These are phyloP conservation scores for Biston betularia DNA, from an alignment of 2,888 invertebrate genomes.

Conservation along the genomic window DNA sequence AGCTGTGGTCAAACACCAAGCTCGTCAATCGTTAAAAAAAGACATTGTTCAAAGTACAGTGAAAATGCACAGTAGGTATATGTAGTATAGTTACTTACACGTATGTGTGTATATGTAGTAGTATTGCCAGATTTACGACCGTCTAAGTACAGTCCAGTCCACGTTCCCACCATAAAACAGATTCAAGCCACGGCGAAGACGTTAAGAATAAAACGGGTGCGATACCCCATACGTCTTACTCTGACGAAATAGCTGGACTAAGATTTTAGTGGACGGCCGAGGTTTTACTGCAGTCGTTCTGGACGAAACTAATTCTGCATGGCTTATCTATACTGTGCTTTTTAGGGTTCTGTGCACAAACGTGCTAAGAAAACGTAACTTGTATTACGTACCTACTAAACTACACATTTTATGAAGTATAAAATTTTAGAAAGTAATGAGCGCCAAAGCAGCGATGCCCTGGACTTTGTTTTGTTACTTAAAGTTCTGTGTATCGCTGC, in stretches of 20 bases:
- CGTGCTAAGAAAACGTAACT: neutral
- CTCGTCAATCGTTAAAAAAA: no score
- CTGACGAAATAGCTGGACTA: constrained; percentile 41
- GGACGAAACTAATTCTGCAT: constrained; percentile 14
- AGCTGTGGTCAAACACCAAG: no score
- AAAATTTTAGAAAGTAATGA: no score
- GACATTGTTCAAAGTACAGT: no score
- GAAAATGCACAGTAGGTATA: neutral
- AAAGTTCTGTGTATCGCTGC: no score
- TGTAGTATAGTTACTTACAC: neutral
- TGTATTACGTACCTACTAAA: neutral
- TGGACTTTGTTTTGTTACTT: no score
- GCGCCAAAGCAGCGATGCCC: no score
- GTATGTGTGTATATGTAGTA: constrained; percentile 42
- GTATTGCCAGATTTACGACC: constrained; percentile 60
- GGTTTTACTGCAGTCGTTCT: constrained; percentile 24
- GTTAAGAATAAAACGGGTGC: constrained; percentile 53
- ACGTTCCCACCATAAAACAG: constrained; percentile 80
- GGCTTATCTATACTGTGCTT: constrained; percentile 1
- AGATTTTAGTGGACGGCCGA: constrained; percentile 32
- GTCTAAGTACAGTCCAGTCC: constrained; percentile 62
- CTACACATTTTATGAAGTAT: no score
- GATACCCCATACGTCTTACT: constrained; percentile 52
- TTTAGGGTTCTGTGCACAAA: neutral
- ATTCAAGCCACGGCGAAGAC: constrained; percentile 54